Percentiles rank a stretch among this genome's conserved stretches.
Conservation (phyloP, 1,140 invertebrate species). For the Cydia amplana region DNA sequence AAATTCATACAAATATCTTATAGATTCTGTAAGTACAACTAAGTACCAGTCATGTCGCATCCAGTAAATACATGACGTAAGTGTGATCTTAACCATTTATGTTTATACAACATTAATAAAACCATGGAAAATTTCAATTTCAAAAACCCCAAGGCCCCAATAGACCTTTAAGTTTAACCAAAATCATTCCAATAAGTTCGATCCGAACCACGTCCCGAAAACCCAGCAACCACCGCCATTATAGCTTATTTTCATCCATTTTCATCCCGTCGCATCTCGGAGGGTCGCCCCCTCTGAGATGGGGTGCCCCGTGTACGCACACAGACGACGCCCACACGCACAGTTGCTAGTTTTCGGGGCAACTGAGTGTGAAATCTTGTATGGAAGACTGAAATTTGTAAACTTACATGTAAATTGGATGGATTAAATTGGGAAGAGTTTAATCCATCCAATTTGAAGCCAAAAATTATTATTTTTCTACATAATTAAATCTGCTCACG, state of each 20-base stretch:
- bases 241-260: slow-evolving; percentile 24
- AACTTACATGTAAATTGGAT: not conserved
- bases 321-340: not conserved
- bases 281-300: slow-evolving; percentile 24
- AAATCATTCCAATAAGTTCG: not conserved
- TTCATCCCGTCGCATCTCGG: slow-evolving; percentile 15
- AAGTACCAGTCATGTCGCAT: too few relatives aligned
- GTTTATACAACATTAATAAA: too few relatives aligned
- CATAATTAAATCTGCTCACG: too few relatives aligned
- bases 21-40: too few relatives aligned
- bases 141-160: not conserved
- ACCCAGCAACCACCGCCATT: slow-evolving; percentile 11
- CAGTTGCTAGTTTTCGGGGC: not conserved
- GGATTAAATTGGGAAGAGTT: too few relatives aligned
- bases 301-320: not conserved
- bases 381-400: slow-evolving; percentile 1
- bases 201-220: not conserved
- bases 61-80: too few relatives aligned
- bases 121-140: not conserved
- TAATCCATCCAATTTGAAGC: too few relatives aligned
- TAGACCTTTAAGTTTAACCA: not conserved
- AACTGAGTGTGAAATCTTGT: slow-evolving; percentile 10
- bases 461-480: too few relatives aligned
- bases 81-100: too few relatives aligned
- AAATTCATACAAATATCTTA: too few relatives aligned